Evolutionary conservation across 2,888 invertebrate genomes (phyloP), one percentile per base, ranked within the genome.

Genomic region (Heliothis peltigera): DNA sequence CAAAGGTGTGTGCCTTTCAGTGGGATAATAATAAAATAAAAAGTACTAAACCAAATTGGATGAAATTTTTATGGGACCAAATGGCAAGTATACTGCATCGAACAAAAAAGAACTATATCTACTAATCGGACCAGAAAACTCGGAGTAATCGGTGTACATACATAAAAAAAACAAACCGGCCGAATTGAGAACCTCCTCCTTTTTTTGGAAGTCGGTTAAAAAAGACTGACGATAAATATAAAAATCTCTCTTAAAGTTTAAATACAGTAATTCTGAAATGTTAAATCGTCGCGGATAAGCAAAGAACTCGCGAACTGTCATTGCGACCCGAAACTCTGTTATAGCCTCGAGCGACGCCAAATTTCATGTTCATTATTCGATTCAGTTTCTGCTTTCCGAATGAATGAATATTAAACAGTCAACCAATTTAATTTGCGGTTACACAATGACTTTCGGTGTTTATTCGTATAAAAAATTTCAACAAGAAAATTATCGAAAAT

Each of bases 341-440:
- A 2, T 6, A 49, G 43, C 61, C 32, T 18, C 32, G 7, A 51
- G 60, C 61, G 42, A 73, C 60, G 22, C 17, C 15, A 42, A 64
- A 54, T 64, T 69, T 48, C 51, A 57, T 57, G 60, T 56, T 28
- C 39, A 57, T 60, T 64, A 74, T 54, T 59, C 48, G 53, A 59
- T 78, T 57, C 53, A 43, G 49, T 57, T 63, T 63, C 64, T 53
- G 49, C 32, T 66, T 66, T 53, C 47, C 56, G 25, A 69, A 51
- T 43, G 61, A 75, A 60, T 70, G 75, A 60, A 70, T 70, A 75
- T 35, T 70, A 75, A 68, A 69, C 53, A 54, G 70, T 18, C 18
- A 12, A 17, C 19, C 44, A 74, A 67, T 74, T 58, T 42, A 58
- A 49, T 21, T 60, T 19, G 32, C 53, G 44, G 44, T 51, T 54